phyloP scores from a whole-genome alignment of 2,797 vertebrate species.

The Brachyrhaphis roseni region DNA sequence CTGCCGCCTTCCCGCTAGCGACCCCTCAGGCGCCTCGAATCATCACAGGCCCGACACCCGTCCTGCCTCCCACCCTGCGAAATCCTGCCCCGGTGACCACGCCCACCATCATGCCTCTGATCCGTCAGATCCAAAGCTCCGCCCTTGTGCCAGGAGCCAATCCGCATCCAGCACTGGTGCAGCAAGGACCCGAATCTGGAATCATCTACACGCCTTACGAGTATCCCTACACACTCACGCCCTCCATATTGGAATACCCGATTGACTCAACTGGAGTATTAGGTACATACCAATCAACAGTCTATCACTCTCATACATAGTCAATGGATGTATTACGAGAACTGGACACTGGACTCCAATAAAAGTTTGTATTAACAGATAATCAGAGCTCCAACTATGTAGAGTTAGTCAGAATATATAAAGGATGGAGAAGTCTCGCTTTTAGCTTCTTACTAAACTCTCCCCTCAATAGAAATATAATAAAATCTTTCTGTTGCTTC shows the following conservation, averaged over 20 bases:
- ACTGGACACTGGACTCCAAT: constrained; percentile 64
- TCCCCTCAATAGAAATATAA: background rate
- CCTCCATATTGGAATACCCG: constrained; percentile 99
- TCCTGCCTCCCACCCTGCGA: constrained; percentile 90
- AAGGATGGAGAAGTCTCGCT: background rate
- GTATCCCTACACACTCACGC: constrained; percentile 96
- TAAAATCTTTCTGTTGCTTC: background rate
- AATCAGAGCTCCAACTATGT: background rate
- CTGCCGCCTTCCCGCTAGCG: constrained; percentile 93
- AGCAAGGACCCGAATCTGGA: constrained; percentile 92
- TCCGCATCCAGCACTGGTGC: constrained; percentile 92
- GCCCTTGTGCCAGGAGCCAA: constrained; percentile 91
- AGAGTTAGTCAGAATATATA: background rate
- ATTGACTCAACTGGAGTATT: constrained; percentile 98
- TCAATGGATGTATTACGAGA: constrained; percentile 77
- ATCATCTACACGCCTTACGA: constrained; percentile 97
- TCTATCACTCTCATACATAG: constrained; percentile 44
- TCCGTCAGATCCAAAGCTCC: constrained; percentile 99
- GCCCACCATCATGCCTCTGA: constrained; percentile 98
- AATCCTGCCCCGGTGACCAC: constrained; percentile 88
- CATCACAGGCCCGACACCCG: constrained; percentile 92
- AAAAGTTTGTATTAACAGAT: constrained; percentile 7
- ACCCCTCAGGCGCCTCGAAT: constrained; percentile 95
- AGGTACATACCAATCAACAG: constrained; percentile 84
- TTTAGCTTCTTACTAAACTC: constrained; percentile 3